A percentile compares a stretch with the other conserved stretches of the same genome.
These are phyloP conservation scores for Ceuthmochares aereus DNA, from an alignment of 2,113 vertebrate species.

Conservation along the genomic window DNA sequence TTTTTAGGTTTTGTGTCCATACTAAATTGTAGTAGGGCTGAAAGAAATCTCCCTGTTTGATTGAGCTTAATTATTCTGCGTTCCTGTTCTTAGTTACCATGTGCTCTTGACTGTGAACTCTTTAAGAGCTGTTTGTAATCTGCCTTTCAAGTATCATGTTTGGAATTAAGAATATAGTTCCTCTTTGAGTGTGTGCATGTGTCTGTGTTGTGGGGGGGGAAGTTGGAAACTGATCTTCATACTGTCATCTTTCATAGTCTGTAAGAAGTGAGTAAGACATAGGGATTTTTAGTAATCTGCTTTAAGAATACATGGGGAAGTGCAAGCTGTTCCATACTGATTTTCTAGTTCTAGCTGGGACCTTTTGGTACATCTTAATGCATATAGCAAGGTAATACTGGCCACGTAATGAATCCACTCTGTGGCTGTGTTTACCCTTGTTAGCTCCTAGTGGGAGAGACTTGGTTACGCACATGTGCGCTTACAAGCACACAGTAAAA, in stretches of 20 bases:
- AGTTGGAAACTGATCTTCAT: neutral
- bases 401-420: neutral
- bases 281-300: neutral
- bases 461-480: neutral
- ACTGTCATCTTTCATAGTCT: neutral
- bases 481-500: neutral
- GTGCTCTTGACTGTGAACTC: neutral
- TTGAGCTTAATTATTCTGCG: neutral
- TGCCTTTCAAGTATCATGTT: neutral
- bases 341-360: neutral
- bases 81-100: constrained; percentile 17
- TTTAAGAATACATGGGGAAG: neutral
- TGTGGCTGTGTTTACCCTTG: neutral
- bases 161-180: neutral
- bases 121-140: neutral
- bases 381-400: neutral
- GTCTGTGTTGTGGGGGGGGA: constrained; percentile 1
- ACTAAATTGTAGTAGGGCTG: constrained; percentile 11
- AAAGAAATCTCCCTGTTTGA: neutral
- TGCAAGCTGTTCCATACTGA: neutral
- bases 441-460: neutral
- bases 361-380: neutral
- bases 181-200: neutral
- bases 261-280: neutral
- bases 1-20: constrained; percentile 29